These are phyloP conservation scores for Bergia puertoricense DNA, from an alignment of 92 coral and sea anemone genomes.

Conservation along the genomic window DNA sequence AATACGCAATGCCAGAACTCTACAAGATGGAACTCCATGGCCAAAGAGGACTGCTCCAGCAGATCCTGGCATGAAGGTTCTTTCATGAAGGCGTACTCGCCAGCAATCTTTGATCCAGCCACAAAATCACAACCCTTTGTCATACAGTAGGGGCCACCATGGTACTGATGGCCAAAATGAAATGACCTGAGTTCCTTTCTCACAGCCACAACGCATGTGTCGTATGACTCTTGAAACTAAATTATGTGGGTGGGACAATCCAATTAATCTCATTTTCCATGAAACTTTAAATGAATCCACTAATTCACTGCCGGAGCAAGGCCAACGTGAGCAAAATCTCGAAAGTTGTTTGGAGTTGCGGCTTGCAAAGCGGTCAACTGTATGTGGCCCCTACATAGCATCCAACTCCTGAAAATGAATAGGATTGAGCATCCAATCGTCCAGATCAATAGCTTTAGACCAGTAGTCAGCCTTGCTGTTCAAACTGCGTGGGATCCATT, in stretches of 20 bases:
- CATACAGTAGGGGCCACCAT: not conserved
- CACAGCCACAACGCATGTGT: not conserved
- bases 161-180: no score
- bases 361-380: constrained; percentile 51
- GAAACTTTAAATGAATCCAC: constrained; percentile 58
- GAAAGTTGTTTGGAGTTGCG: constrained; percentile 44
- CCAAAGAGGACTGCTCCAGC: not conserved
- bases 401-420: constrained; percentile 41
- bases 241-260: constrained; percentile 53
- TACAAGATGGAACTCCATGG: not conserved
- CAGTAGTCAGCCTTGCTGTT: no score
- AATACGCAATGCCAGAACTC: not conserved
- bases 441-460: no score
- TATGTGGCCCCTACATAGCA: constrained; percentile 51
- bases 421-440: no score
- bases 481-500: no score
- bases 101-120: not conserved
- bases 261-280: constrained; percentile 70
- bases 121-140: not conserved
- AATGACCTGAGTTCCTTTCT: no score
- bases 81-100: not conserved
- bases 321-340: not conserved
- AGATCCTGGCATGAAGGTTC: not conserved
- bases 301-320: not conserved
- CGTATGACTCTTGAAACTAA: not conserved